phyloP scores from a whole-genome alignment of 2,888 invertebrate species.

The Sisyra nigra region DNA sequence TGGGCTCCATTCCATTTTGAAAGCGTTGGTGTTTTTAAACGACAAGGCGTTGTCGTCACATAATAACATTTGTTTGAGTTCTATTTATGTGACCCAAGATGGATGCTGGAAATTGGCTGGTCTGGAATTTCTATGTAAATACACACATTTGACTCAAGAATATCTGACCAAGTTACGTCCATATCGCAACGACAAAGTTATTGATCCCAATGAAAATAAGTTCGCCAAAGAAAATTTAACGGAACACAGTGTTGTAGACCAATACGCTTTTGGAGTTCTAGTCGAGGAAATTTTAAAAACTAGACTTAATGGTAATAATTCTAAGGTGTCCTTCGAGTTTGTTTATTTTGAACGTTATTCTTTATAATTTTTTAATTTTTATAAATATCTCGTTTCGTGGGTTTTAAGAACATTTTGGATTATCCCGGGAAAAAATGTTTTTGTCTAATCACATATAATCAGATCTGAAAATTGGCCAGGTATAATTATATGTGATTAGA shows the following conservation, averaged over 20 bases:
- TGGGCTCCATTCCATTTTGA: conserved; percentile 64
- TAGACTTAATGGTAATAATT: conserved; percentile 37
- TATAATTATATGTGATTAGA: no score
- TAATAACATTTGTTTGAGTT: conserved; percentile 64
- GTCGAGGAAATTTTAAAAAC: conserved; percentile 55
- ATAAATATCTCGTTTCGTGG: no score
- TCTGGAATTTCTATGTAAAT: conserved; percentile 61
- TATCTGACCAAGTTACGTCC: conserved; percentile 50
- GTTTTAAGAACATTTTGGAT: no score
- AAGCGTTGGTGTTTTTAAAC: conserved; percentile 69
- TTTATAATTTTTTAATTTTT: no score
- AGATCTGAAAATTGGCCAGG: no score
- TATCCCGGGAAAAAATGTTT: no score
- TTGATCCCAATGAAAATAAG: conserved; percentile 52
- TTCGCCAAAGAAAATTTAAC: conserved; percentile 25
- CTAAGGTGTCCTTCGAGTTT: conserved; percentile 9
- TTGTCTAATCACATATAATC: no score
- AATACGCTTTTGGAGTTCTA: conserved; percentile 59
- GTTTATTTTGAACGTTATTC: no score
- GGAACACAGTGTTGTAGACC: conserved; percentile 46
- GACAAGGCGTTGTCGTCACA: conserved; percentile 67
- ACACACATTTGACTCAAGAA: conserved; percentile 43
- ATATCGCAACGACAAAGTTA: conserved; percentile 49
- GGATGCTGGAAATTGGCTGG: conserved; percentile 82
- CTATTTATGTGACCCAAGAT: conserved; percentile 68